Evolutionary conservation across 23 tunicate genomes (phyloP).

Genomic region (Oikopleura albicans): DNA sequence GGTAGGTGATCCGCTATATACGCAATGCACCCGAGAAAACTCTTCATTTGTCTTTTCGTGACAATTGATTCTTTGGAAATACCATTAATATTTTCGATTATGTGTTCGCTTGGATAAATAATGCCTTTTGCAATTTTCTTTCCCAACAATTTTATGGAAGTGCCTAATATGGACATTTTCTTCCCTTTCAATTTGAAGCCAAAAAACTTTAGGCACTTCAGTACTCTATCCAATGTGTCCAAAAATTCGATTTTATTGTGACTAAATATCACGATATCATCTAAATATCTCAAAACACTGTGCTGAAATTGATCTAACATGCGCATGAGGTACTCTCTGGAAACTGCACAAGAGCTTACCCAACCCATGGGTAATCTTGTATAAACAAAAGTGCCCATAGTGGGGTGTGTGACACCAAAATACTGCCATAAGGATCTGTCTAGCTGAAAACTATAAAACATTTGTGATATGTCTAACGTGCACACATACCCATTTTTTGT

Average conservation of each 20-base stretch:
- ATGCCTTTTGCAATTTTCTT: background rate
- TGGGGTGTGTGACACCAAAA: background rate
- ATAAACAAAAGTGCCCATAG: background rate
- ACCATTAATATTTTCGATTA: background rate
- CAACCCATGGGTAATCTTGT: slow-evolving; percentile 10
- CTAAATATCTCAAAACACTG: background rate
- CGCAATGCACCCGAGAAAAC: background rate
- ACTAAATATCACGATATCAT: background rate
- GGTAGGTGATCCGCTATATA: background rate
- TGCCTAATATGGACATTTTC: background rate
- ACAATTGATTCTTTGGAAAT: background rate
- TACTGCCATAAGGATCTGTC: background rate
- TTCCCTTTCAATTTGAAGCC: background rate
- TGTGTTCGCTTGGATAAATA: background rate
- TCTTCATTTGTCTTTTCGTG: background rate
- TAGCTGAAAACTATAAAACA: background rate
- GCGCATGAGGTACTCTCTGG: background rate
- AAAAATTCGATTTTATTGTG: background rate
- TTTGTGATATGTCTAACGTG: background rate
- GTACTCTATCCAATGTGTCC: background rate
- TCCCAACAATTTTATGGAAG: background rate
- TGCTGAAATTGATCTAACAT: background rate
- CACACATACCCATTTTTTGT: background rate
- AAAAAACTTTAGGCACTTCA: background rate
- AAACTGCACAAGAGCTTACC: background rate